These are phyloP conservation scores for Prionailurus bengalensis DNA, from an alignment of 2,113 vertebrate genomes.

Conservation along the genomic window DNA sequence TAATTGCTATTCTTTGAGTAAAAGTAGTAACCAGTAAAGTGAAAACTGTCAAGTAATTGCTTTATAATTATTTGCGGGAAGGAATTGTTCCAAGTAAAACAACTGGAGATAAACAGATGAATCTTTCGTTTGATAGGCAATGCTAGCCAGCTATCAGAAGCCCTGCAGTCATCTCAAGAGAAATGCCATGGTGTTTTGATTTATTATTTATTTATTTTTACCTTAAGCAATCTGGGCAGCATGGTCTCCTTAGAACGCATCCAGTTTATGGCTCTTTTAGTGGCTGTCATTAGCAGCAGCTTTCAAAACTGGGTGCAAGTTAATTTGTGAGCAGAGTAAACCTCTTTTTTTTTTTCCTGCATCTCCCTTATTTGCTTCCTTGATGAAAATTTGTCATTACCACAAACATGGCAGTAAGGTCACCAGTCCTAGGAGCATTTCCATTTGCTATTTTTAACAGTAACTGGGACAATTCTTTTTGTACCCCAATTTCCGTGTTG, in stretches of 20 bases:
- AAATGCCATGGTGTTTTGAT: not conserved
- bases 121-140: not conserved
- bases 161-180: not conserved
- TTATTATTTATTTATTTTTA: not conserved
- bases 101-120: constrained; percentile 66
- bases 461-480: not conserved
- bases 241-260: not conserved
- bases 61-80: constrained; percentile 72
- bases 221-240: constrained; percentile 8
- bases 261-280: not conserved
- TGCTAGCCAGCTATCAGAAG: not conserved
- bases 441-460: constrained; percentile 49
- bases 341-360: not conserved
- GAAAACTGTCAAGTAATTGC: constrained; percentile 70
- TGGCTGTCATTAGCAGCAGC: not conserved
- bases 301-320: not conserved
- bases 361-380: not conserved
- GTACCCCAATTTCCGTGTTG: not conserved
- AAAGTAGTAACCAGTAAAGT: constrained; percentile 64
- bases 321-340: constrained; percentile 28
- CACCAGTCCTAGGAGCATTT: constrained; percentile 25
- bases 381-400: constrained; percentile 21
- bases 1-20: constrained; percentile 70
- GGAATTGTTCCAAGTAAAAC: constrained; percentile 56
- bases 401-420: constrained; percentile 4